Conservation (phyloP, 2,113 vertebrate species). For the Pungitius pungitius region DNA sequence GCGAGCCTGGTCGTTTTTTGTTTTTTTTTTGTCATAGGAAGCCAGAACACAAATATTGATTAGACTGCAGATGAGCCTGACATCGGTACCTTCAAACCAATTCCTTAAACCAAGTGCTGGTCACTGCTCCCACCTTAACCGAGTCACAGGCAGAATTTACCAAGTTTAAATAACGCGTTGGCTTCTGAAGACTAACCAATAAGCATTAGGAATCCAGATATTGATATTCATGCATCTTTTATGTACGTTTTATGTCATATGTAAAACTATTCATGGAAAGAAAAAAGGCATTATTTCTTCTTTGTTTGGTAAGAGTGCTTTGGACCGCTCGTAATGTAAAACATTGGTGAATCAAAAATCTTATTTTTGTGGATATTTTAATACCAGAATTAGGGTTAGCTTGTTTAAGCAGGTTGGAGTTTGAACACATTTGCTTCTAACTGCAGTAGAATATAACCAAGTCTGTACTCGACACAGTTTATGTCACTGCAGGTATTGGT, state of each 20-base stretch:
- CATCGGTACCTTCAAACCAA: neutral
- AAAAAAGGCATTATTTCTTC: too few relatives aligned
- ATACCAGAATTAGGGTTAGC: neutral
- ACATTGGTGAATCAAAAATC: too few relatives aligned
- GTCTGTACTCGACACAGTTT: neutral
- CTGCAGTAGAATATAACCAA: constrained; percentile 2
- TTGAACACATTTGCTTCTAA: neutral
- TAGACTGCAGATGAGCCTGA: constrained; percentile 13
- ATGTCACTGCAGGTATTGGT: constrained; percentile 12
- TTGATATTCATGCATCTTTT: too few relatives aligned
- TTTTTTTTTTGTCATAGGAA: constrained; percentile 1
- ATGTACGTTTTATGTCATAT: neutral
- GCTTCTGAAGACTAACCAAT: constrained; percentile 8
- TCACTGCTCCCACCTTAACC: neutral
- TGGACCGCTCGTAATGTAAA: too few relatives aligned
- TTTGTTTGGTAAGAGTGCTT: too few relatives aligned
- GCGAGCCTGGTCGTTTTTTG: constrained; percentile 4
- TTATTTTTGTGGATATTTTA: too few relatives aligned
- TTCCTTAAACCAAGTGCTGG: neutral
- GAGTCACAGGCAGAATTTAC: constrained; percentile 3
- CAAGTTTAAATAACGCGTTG: neutral
- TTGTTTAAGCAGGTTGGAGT: neutral
- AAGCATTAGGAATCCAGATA: neutral
- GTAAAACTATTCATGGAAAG: neutral
- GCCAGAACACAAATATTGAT: constrained; percentile 18